These are phyloP conservation scores for Chironomus striatipennis DNA, from an alignment of 1,140 invertebrate genomes.

Conservation along the genomic window DNA sequence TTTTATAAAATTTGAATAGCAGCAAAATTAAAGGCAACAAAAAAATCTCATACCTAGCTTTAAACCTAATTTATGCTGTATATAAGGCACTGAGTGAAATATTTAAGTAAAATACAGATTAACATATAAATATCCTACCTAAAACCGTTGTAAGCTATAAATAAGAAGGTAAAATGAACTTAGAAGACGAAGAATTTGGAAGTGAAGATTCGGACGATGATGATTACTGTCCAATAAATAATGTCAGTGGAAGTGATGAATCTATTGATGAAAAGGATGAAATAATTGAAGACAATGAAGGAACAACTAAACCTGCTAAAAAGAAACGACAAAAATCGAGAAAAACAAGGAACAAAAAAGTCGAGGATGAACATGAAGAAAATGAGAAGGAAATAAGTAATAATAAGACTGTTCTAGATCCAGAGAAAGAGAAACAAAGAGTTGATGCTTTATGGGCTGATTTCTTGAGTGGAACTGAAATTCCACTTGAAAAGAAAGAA, in stretches of 20 bases:
- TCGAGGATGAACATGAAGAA: background rate
- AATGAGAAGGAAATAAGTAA: constrained; percentile 28
- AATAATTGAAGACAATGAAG: constrained; percentile 33
- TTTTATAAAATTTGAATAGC: too few relatives aligned
- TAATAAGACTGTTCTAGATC: constrained; percentile 38
- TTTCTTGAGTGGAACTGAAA: constrained; percentile 61
- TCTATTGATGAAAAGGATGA: constrained; percentile 31
- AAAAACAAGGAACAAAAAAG: constrained; percentile 29
- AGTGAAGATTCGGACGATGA: constrained; percentile 26
- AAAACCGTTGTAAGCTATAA: too few relatives aligned
- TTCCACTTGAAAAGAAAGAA: constrained; percentile 31
- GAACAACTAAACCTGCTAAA: constrained; percentile 29
- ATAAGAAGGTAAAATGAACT: background rate
- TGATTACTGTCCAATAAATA: constrained; percentile 32
- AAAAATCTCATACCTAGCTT: too few relatives aligned
- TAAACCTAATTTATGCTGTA: too few relatives aligned
- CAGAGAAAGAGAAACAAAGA: constrained; percentile 55
- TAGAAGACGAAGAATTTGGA: background rate
- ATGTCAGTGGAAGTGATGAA: constrained; percentile 27
- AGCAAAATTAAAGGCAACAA: too few relatives aligned
- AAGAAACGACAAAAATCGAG: constrained; percentile 30
- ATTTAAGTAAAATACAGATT: too few relatives aligned
- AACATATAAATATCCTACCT: too few relatives aligned
- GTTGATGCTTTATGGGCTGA: constrained; percentile 64
- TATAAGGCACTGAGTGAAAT: too few relatives aligned